Percentiles rank a stretch among this genome's conserved stretches.
Conservation (phyloP, 1,140 invertebrate genomes). For the Chrysopa pallens region DNA sequence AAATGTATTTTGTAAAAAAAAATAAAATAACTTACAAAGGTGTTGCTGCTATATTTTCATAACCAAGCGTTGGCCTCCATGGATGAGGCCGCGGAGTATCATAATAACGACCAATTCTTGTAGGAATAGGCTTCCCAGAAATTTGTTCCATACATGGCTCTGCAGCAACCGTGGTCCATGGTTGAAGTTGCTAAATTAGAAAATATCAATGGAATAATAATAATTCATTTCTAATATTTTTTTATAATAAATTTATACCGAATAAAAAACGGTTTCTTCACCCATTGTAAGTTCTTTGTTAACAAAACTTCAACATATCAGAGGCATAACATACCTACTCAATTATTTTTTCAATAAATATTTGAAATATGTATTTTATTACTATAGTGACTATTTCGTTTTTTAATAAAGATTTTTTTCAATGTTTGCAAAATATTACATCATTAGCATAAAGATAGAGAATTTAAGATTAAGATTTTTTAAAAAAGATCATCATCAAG, state of each 20-base stretch:
- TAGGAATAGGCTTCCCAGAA: constrained; percentile 25
- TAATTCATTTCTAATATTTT: constrained; percentile 3
- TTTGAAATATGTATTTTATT: too few relatives aligned
- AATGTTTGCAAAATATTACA: too few relatives aligned
- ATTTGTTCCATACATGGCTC: constrained; percentile 38
- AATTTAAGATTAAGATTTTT: too few relatives aligned
- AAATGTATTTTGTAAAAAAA: neutral
- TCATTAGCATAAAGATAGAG: too few relatives aligned
- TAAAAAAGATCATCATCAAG: too few relatives aligned
- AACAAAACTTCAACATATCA: neutral
- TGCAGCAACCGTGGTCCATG: constrained; percentile 37
- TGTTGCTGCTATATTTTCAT: constrained; percentile 49
- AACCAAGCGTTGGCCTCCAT: constrained; percentile 58
- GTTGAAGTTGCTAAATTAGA: constrained; percentile 39
- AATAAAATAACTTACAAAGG: constrained; percentile 31
- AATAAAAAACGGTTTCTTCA: constrained; percentile 31
- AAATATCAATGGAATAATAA: constrained; percentile 4
- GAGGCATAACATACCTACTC: too few relatives aligned
- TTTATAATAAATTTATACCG: constrained; percentile 16
- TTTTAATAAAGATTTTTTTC: too few relatives aligned
- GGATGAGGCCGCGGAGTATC: constrained; percentile 45
- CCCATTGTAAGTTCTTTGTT: constrained; percentile 4
- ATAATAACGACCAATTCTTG: constrained; percentile 28
- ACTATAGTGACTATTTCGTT: too few relatives aligned
- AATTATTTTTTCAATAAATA: too few relatives aligned